Conservation (phyloP, 2,113 vertebrate genomes). For the Dasypus novemcinctus region DNA sequence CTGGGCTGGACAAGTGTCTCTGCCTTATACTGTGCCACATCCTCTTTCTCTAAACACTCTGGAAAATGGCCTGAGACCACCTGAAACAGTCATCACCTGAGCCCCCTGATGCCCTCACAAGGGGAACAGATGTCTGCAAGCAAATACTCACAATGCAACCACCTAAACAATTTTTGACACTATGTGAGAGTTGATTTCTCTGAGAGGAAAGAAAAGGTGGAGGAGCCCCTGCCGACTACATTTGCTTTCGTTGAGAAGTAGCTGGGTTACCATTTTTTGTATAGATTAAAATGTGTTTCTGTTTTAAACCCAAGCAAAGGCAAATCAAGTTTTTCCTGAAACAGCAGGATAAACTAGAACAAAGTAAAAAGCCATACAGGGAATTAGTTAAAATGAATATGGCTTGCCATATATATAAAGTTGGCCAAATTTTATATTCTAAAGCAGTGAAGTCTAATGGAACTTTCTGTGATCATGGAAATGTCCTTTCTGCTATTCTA, state of each 20-base stretch:
- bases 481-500: not conserved
- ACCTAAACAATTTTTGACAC: not conserved
- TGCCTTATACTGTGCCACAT: not conserved
- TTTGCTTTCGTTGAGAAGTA: slow-evolving; percentile 11
- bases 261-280: not conserved
- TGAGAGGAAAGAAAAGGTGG: too few species aligned
- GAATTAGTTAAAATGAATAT: not conserved
- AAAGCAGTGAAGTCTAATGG: not conserved
- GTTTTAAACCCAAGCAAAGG: not conserved
- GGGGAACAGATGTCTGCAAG: not conserved
- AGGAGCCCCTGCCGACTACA: not conserved
- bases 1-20: not conserved
- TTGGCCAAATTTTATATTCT: not conserved
- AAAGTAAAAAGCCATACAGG: not conserved
- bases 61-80: not conserved
- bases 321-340: not conserved
- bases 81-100: not conserved
- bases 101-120: not conserved
- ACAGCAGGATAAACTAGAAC: not conserved
- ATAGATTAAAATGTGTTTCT: not conserved
- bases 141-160: not conserved
- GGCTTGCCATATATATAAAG: not conserved
- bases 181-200: slow-evolving; percentile 42
- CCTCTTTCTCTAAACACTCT: not conserved
- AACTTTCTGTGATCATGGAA: not conserved